Conservation (phyloP, 2,888 invertebrate species). For the Gibbula magus region DNA sequence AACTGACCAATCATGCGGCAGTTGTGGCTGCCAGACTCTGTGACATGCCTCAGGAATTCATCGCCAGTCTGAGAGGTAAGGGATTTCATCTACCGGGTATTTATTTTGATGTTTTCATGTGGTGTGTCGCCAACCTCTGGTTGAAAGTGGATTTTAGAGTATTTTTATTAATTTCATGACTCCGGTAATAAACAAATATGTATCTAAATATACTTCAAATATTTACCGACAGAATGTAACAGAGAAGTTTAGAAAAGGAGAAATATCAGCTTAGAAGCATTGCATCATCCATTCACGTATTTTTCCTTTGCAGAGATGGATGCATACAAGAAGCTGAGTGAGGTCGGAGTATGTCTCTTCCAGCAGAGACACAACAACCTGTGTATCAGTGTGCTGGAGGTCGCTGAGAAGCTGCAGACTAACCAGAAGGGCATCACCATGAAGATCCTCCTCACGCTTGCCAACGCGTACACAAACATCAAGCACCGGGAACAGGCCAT, state of each 20-base stretch:
- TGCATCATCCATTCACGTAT: too few species aligned
- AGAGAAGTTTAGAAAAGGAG: too few species aligned
- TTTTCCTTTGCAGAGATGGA: constrained; percentile 66
- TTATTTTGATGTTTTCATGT: too few species aligned
- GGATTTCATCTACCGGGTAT: too few species aligned
- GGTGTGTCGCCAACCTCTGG: too few species aligned
- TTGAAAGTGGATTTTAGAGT: too few species aligned
- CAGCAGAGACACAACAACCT: constrained; percentile 61
- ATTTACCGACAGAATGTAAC: too few species aligned
- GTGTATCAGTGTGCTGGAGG: constrained; percentile 65
- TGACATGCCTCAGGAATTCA: constrained; percentile 52
- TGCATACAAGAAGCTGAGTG: constrained; percentile 69
- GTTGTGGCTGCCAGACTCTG: constrained; percentile 56
- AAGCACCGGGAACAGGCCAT: constrained; percentile 66
- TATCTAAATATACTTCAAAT: too few species aligned
- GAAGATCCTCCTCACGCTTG: constrained; percentile 67
- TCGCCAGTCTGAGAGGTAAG: constrained; percentile 57
- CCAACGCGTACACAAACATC: constrained; percentile 67
- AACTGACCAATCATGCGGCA: constrained; percentile 64
- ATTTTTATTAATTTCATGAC: too few species aligned
- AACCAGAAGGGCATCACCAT: constrained; percentile 72
- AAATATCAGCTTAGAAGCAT: background rate
- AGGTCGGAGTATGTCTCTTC: constrained; percentile 69
- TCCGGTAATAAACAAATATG: too few species aligned
- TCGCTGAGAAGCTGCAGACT: constrained; percentile 68